Percentiles rank a stretch among this genome's conserved stretches.
Conservation (phyloP, 2,888 invertebrate genomes). For the Cactoblastis cactorum region DNA sequence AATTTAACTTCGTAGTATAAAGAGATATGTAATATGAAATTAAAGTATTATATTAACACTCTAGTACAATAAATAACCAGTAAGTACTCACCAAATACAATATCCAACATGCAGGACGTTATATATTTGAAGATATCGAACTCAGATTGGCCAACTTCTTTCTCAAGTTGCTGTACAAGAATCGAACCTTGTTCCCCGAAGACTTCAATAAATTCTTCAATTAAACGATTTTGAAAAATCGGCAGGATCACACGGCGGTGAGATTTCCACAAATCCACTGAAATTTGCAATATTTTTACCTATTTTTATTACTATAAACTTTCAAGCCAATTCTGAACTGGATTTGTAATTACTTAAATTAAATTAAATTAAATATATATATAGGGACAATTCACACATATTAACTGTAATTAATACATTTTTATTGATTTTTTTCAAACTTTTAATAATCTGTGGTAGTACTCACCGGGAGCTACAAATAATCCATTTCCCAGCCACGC, state of each 20-base stretch:
- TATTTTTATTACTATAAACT: background rate
- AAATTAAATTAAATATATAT: too few species aligned
- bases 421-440: too few species aligned
- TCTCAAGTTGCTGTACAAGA: slow-evolving; percentile 63
- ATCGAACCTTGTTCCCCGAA: slow-evolving; percentile 78
- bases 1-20: too few species aligned
- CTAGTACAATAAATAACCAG: too few species aligned
- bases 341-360: too few species aligned
- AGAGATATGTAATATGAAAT: too few species aligned
- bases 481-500: slow-evolving; percentile 62
- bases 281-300: slow-evolving; percentile 19
- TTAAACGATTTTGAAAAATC: slow-evolving; percentile 81
- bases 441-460: too few species aligned
- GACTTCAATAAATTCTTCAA: slow-evolving; percentile 80
- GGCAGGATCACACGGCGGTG: slow-evolving; percentile 81
- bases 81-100: slow-evolving; percentile 80
- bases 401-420: too few species aligned
- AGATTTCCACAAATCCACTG: slow-evolving; percentile 79
- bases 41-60: too few species aligned
- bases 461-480: slow-evolving; percentile 56
- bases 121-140: slow-evolving; percentile 76
- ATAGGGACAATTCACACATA: too few species aligned
- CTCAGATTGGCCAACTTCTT: slow-evolving; percentile 42
- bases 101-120: slow-evolving; percentile 80
- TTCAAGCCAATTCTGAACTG: too few species aligned